Conservation (phyloP, 2,888 invertebrate species). For the Stenoptilia bipunctidactyla region DNA sequence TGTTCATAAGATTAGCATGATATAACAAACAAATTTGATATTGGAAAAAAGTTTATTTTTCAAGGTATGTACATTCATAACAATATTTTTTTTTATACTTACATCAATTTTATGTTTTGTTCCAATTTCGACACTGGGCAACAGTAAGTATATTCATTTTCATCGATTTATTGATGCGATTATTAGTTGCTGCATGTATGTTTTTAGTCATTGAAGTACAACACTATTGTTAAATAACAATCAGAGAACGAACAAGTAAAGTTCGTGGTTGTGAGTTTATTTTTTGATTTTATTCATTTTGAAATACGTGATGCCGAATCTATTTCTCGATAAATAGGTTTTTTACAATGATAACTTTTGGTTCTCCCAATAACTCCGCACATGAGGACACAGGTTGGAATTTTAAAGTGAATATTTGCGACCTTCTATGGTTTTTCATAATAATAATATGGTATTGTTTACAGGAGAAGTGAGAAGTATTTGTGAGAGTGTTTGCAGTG, state of each 20-base stretch:
- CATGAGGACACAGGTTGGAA: constrained; percentile 54
- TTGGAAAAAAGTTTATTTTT: no score
- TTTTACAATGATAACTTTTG: constrained; percentile 62
- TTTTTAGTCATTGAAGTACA: no score
- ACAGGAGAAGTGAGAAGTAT: constrained; percentile 64
- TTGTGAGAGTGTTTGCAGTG: constrained; percentile 65
- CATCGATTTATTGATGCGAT: no score
- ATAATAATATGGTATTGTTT: constrained; percentile 6
- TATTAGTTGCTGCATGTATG: no score
- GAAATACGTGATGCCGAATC: constrained; percentile 26
- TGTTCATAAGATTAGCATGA: no score
- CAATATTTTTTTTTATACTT: no score
- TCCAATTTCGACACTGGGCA: no score
- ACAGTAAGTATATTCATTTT: no score
- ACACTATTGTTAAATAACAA: constrained; percentile 59
- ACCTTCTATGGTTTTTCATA: not conserved
- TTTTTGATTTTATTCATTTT: not conserved
- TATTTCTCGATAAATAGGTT: constrained; percentile 19
- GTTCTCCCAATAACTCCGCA: constrained; percentile 48
- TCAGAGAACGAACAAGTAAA: not conserved
- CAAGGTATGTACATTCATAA: no score
- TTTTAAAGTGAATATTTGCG: not conserved
- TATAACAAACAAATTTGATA: no score
- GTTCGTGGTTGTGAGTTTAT: not conserved
- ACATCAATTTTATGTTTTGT: no score